Percentiles rank a stretch among this genome's conserved stretches.
These are phyloP conservation scores for Myotis planiceps DNA, from an alignment of 2,797 vertebrate genomes.

Conservation along the genomic window DNA sequence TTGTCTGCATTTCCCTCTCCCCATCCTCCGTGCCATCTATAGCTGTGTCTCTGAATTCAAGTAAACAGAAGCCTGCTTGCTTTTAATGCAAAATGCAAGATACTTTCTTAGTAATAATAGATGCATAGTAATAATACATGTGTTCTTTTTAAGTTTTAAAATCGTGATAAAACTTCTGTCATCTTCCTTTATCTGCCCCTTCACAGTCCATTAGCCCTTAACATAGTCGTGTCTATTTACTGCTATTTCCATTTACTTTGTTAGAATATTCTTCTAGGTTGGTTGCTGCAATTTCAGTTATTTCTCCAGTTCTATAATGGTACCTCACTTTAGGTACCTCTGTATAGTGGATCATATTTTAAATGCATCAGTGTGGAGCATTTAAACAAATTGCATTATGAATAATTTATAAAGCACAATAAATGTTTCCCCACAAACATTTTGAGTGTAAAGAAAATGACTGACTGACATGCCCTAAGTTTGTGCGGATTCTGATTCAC, in stretches of 20 bases:
- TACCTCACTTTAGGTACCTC: background rate
- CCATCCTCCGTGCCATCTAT: background rate
- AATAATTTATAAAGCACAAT: constrained; percentile 61
- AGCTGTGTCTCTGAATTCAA: constrained; percentile 18
- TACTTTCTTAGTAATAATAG: background rate
- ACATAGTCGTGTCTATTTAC: background rate
- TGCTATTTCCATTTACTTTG: background rate
- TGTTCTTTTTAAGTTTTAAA: constrained; percentile 34
- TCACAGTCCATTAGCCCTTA: background rate
- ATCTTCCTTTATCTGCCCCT: background rate
- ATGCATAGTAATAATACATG: background rate
- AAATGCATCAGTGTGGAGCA: background rate
- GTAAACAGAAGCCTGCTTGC: background rate
- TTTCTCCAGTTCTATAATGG: background rate
- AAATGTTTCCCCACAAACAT: constrained; percentile 40
- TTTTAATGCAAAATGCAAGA: background rate
- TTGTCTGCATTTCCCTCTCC: background rate
- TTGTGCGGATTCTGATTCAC: background rate
- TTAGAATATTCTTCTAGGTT: background rate
- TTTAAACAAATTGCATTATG: constrained; percentile 27
- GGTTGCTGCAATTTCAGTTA: background rate
- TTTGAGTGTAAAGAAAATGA: constrained; percentile 33
- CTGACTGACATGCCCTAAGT: background rate
- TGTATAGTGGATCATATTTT: background rate
- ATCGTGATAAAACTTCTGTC: background rate